phyloP scores from a whole-genome alignment of 2,888 invertebrate species.

The Phytoseiulus persimilis region DNA sequence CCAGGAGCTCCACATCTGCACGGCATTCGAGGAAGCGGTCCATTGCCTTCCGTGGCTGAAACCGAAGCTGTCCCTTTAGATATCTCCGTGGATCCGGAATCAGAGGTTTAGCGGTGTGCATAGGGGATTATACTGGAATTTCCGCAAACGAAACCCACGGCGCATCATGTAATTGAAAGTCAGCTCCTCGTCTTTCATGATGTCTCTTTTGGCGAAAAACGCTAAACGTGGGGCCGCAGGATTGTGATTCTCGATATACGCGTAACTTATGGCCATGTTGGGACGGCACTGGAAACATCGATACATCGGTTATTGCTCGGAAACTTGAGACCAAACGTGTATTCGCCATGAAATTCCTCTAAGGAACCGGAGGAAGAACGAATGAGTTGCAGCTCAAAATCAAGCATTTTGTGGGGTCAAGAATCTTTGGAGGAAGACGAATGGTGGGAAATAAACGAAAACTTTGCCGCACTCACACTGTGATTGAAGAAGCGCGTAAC shows the following conservation, averaged over 20 bases:
- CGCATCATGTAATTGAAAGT: slow-evolving; percentile 70
- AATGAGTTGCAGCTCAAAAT: too few relatives aligned
- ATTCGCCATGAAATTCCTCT: background rate
- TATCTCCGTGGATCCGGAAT: background rate
- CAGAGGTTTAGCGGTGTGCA: background rate
- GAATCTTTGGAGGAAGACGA: too few relatives aligned
- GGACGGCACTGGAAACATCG: slow-evolving; percentile 64
- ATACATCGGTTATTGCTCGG: background rate
- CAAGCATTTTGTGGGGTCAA: too few relatives aligned
- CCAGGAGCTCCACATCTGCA: slow-evolving; percentile 9
- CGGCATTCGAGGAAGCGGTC: background rate
- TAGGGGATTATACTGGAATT: background rate
- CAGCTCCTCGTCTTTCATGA: slow-evolving; percentile 73
- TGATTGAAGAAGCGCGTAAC: slow-evolving; percentile 91
- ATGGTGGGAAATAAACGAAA: too few relatives aligned
- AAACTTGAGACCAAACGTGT: too few relatives aligned
- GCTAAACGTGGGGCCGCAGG: slow-evolving; percentile 77
- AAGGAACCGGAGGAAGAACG: background rate
- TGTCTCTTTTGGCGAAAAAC: slow-evolving; percentile 71
- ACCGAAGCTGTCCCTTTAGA: background rate
- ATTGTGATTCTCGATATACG: slow-evolving; percentile 84
- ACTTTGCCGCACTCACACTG: slow-evolving; percentile 55
- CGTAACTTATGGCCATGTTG: slow-evolving; percentile 79
- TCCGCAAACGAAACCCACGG: background rate
- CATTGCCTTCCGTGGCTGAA: slow-evolving; percentile 16